Evolutionary conservation across 2,113 vertebrate species (phyloP).

Genomic region (Lagopus muta): DNA sequence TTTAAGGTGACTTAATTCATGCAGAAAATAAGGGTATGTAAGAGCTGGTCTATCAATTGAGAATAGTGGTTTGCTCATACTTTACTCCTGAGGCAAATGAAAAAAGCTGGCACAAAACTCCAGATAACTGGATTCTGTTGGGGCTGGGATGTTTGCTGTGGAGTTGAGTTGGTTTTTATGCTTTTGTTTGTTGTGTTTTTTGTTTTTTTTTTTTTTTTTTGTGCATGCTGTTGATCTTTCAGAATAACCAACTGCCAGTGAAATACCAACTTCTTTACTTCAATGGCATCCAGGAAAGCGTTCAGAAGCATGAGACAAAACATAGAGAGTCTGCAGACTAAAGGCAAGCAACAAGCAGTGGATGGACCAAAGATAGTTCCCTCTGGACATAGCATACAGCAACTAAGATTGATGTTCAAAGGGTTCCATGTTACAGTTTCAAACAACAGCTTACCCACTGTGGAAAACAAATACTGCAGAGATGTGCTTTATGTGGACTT

Average conservation of each 20-base stretch:
- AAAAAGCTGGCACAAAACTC: background rate
- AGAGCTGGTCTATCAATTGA: background rate
- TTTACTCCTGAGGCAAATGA: background rate
- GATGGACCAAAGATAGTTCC: background rate
- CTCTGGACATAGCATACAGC: background rate
- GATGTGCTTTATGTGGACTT: background rate
- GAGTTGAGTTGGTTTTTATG: background rate
- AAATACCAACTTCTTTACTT: background rate
- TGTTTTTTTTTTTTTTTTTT: background rate
- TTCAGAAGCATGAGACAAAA: background rate
- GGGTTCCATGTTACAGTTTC: background rate
- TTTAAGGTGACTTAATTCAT: background rate
- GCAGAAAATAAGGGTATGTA: background rate
- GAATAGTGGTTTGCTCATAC: background rate
- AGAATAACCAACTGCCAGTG: background rate
- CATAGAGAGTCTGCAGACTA: background rate
- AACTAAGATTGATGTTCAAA: background rate
- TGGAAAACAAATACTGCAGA: background rate
- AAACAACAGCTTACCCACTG: background rate
- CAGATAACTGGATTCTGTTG: background rate
- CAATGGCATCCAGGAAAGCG: background rate
- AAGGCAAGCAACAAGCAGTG: background rate
- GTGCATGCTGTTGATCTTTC: fast-evolving
- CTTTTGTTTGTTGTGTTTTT: background rate
- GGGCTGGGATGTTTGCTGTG: background rate